Base-by-base conservation (phyloP, 2,888 invertebrate species). In the Thymelicus lineola region DNA sequence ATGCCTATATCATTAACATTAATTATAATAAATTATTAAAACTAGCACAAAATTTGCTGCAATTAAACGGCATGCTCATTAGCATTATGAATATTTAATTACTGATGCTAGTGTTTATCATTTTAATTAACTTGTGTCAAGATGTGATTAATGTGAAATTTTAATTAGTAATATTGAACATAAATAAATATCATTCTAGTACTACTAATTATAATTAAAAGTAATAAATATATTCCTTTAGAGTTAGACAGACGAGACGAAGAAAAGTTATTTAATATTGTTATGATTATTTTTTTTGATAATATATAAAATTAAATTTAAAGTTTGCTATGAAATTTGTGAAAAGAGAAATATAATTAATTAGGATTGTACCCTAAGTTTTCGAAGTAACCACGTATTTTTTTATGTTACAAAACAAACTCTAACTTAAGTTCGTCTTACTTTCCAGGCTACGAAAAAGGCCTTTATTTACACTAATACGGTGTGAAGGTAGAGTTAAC, bases 71-170 rank as follows among this genome's bases (percentile, higher is more conserved):
- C 20, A 42, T 20, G 53, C 42, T 64, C 36, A 64, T 45, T 17
- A 53, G 20, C 15, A 48, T 55, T 64, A 53, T 63, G 53, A 64
- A 55, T 17, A 20, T 73, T 68, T 69, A 71, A 74, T 72, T 70
- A 71, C 68, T 48, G 53, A 66, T 72, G 71, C 73, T 42, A 72
- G 72, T 64, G 68, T 71, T 73, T 75, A 74, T 74, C 75, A 70
- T 72, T 68, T 66, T 72, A 71, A 73, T 75, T 73, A 73, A 70
- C 73, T 64, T 53, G 55, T 38, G 20, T 64, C 64, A 72, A 72
- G 72, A 66, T 71, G 50, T 67, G 61, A 67, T 62, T 61, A 17
- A 74, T 67, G 74, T 70, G 67, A 70, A 73, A 59, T 58, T 75
- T 75, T 73, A 75, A 74, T 74, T 74, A 75, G 72, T 71, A 17